A percentile compares a stretch with the other conserved stretches of the same genome.
These are phyloP conservation scores for Ceratina calcarata DNA, from an alignment of 1,140 invertebrate species.

Conservation along the genomic window DNA sequence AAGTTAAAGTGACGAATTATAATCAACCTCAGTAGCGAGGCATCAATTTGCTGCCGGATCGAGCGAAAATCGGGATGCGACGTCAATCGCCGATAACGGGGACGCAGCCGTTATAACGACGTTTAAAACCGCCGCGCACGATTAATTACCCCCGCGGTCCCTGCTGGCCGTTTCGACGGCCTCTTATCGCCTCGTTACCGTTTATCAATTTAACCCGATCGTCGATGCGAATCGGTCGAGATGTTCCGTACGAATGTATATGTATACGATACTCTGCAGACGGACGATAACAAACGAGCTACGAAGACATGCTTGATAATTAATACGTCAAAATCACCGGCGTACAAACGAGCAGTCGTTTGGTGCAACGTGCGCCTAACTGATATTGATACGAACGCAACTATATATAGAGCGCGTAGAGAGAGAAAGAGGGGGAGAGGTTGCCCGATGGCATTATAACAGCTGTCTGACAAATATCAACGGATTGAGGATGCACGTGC, in stretches of 20 bases:
- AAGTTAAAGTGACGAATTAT: neutral
- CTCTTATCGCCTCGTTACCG: conserved; percentile 12
- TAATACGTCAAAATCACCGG: conserved; percentile 33
- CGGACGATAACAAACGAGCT: conserved; percentile 29
- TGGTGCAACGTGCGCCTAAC: conserved; percentile 4
- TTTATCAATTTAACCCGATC: conserved; percentile 17
- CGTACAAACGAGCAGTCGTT: conserved; percentile 44
- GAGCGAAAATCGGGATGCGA: neutral
- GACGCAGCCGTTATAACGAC: neutral
- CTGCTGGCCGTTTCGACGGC: neutral
- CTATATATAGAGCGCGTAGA: neutral
- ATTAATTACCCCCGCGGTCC: neutral
- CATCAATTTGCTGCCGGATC: neutral
- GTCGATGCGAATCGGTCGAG: neutral
- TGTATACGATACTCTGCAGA: neutral
- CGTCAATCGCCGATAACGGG: neutral
- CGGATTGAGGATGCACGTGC: conserved; percentile 31
- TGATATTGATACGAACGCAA: conserved; percentile 26
- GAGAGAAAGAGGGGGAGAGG: too few relatives aligned
- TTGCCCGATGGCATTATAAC: conserved; percentile 4
- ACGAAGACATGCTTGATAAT: conserved; percentile 25
- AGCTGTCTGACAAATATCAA: conserved; percentile 50
- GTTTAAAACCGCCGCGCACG: neutral
- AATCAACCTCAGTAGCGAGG: neutral
- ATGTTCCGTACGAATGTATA: neutral